These are phyloP conservation scores for Lysandra bellargus DNA, from an alignment of 2,888 invertebrate genomes.

Conservation along the genomic window DNA sequence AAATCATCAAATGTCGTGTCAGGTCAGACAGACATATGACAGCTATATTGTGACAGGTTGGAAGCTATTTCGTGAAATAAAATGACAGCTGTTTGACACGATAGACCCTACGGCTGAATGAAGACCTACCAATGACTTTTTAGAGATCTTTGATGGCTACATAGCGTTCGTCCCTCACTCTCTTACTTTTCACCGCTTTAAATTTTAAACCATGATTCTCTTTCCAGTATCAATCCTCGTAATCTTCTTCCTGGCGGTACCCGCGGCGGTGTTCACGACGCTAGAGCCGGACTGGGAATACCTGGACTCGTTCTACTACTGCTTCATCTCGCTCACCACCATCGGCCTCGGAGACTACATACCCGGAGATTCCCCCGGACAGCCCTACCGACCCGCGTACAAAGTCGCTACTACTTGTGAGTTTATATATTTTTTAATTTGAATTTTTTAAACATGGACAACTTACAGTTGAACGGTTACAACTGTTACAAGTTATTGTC, in stretches of 20 bases:
- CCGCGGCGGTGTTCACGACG: slow-evolving; percentile 86
- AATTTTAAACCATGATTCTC: slow-evolving; percentile 27
- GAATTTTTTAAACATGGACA: background rate
- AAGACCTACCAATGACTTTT: too few species aligned
- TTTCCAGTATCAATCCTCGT: slow-evolving; percentile 77
- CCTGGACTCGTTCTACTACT: slow-evolving; percentile 93
- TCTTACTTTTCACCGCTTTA: background rate
- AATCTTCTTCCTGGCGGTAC: slow-evolving; percentile 85
- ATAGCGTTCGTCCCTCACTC: too few species aligned
- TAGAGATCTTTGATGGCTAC: too few species aligned
- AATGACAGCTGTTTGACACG: too few species aligned
- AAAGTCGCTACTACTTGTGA: slow-evolving; percentile 90
- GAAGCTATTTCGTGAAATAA: too few species aligned
- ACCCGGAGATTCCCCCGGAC: slow-evolving; percentile 89
- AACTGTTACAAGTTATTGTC: too few species aligned
- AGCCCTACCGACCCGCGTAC: slow-evolving; percentile 89
- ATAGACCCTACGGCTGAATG: too few species aligned
- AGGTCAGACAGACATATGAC: too few species aligned
- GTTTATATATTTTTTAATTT: slow-evolving; percentile 45
- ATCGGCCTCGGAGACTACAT: slow-evolving; percentile 95
- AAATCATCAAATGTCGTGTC: too few species aligned
- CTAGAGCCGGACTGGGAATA: slow-evolving; percentile 92
- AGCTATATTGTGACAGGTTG: too few species aligned
- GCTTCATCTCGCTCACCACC: slow-evolving; percentile 94
- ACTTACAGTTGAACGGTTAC: background rate